A percentile compares a stretch with the other conserved stretches of the same genome.
Conservation (phyloP, 1,140 invertebrate species). For the Ceratosolen fusciceps region DNA sequence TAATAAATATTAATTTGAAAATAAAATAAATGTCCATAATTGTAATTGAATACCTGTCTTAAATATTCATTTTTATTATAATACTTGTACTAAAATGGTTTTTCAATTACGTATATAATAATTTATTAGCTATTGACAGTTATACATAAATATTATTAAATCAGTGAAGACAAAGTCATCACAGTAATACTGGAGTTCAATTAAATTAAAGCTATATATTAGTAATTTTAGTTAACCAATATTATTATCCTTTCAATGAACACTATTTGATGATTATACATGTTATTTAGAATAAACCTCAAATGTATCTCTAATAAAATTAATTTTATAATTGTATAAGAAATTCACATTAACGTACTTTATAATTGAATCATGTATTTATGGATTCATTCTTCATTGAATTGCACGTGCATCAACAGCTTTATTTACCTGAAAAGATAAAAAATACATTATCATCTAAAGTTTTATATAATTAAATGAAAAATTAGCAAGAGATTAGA, state of each 20-base stretch:
- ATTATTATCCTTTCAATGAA: not conserved
- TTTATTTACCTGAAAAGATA: constrained; percentile 6
- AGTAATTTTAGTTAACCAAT: not conserved
- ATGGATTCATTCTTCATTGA: not conserved
- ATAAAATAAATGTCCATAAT: too few relatives aligned
- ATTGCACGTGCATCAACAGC: not conserved
- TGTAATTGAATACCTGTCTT: too few relatives aligned
- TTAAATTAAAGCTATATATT: not conserved
- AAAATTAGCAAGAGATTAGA: not conserved
- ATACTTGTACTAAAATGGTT: not conserved
- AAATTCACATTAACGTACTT: not conserved
- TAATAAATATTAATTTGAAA: too few relatives aligned
- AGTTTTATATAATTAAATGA: not conserved
- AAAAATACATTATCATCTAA: not conserved
- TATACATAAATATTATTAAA: not conserved
- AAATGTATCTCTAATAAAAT: constrained; percentile 12
- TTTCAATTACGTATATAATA: not conserved
- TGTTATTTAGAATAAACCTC: not conserved
- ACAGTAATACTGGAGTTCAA: constrained; percentile 12
- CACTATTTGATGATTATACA: not conserved
- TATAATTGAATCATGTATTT: not conserved
- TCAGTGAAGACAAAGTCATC: not conserved
- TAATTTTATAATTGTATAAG: not conserved
- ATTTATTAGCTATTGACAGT: constrained; percentile 11
- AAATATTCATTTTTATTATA: too few relatives aligned